These are phyloP conservation scores for Mormyrops attenuatus DNA, from an alignment of 2,797 vertebrate species.

Conservation along the genomic window DNA sequence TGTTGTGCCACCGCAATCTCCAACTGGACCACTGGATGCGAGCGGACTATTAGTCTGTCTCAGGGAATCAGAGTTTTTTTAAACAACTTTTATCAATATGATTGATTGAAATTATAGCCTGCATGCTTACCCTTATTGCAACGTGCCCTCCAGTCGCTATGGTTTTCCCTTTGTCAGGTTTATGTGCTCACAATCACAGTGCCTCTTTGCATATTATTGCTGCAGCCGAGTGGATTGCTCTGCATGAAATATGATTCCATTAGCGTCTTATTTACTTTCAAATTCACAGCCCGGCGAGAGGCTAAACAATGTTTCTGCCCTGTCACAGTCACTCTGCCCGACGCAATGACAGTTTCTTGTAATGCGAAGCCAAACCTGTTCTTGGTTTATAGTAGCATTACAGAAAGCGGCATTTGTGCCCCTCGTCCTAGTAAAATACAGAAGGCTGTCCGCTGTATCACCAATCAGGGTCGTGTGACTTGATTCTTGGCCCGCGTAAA, in stretches of 20 bases:
- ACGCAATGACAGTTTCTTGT: constrained; percentile 13
- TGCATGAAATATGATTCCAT: constrained; percentile 28
- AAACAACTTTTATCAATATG: constrained; percentile 26
- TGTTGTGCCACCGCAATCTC: not conserved
- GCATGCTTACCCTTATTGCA: constrained; percentile 16
- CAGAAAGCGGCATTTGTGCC: not conserved
- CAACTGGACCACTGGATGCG: not conserved
- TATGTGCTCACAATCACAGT: constrained; percentile 17
- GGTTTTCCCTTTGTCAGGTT: constrained; percentile 22
- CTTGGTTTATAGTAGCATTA: not conserved
- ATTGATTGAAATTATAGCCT: constrained; percentile 25
- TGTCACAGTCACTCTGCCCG: constrained; percentile 14
- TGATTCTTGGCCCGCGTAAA: not conserved
- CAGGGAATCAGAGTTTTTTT: not conserved
- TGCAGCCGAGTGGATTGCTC: constrained; percentile 9
- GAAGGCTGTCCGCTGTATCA: not conserved
- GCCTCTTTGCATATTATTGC: constrained; percentile 20
- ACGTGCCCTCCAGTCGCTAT: not conserved
- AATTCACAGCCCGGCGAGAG: constrained; percentile 19
- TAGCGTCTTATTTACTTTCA: constrained; percentile 26
- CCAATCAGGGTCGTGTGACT: constrained; percentile 7
- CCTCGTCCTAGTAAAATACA: not conserved
- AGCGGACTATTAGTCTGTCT: constrained; percentile 12
- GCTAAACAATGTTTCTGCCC: constrained; percentile 22
- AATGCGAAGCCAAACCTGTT: constrained; percentile 10